Conservation (phyloP, 2,113 vertebrate genomes). For the Chrysemys picta region DNA sequence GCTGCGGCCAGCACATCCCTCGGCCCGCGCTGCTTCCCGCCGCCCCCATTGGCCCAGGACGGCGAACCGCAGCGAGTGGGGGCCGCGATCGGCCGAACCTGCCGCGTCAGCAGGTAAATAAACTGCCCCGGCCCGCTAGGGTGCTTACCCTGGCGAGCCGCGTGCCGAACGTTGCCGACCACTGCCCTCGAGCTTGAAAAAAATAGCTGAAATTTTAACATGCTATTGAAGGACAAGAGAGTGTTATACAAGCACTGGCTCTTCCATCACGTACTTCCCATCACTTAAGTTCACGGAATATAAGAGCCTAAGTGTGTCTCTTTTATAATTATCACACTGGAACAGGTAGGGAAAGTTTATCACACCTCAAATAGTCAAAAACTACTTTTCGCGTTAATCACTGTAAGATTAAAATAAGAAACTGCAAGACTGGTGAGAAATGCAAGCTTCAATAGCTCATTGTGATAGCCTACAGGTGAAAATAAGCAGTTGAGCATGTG, state of each 20-base stretch:
- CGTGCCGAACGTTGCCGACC: no score
- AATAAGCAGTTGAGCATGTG: neutral
- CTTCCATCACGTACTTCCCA: neutral
- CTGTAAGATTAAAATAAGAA: neutral
- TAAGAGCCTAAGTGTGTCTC: neutral
- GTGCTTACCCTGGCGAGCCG: no score
- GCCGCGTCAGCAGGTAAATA: no score
- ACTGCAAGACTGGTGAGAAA: neutral
- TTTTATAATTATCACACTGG: neutral
- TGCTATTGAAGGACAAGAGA: neutral
- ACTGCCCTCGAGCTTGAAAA: neutral
- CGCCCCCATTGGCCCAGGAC: no score
- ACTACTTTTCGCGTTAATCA: neutral
- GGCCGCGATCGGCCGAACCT: no score
- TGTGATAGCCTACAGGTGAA: rapidly evolving
- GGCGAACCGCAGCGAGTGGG: no score
- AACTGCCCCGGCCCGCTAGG: no score
- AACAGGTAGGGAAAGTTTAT: neutral
- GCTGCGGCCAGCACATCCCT: no score
- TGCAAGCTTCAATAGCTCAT: rapidly evolving
- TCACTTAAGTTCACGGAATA: neutral
- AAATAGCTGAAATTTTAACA: neutral
- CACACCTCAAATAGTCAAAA: neutral
- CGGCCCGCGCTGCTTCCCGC: no score
- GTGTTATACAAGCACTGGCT: neutral